phyloP scores from a whole-genome alignment of 2,113 vertebrate species.

The Paracanthobrama guichenoti region DNA sequence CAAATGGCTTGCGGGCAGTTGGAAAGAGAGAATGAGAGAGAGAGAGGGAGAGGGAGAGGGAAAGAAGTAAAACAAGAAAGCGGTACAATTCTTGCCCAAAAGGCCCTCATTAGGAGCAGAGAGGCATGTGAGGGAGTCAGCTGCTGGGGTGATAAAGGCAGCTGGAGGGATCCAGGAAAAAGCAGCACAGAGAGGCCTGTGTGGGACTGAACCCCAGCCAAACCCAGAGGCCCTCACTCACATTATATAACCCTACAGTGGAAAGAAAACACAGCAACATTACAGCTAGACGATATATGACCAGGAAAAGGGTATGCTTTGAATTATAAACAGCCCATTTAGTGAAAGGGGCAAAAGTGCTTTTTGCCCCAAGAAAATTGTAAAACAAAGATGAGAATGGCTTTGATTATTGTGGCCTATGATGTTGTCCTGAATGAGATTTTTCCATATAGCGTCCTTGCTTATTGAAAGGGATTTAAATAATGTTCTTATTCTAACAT shows the following conservation, averaged over 20 bases:
- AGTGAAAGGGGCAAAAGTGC: constrained; percentile 40
- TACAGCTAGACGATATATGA: constrained; percentile 43
- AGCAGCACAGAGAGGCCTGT: constrained; percentile 57
- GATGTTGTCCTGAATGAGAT: constrained; percentile 1
- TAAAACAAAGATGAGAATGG: constrained; percentile 45
- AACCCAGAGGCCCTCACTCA: constrained; percentile 42
- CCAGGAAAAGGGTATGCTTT: constrained; percentile 45
- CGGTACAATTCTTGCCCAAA: constrained; percentile 49
- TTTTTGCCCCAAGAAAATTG: constrained; percentile 33
- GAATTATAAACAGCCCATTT: constrained; percentile 60
- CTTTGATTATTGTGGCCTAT: constrained; percentile 2
- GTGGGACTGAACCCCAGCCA: constrained; percentile 58
- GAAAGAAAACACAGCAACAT: constrained; percentile 53
- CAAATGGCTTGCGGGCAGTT: constrained; percentile 52
- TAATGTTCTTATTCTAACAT: neutral
- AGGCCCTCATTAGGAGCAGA: constrained; percentile 51
- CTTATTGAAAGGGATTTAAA: constrained; percentile 15
- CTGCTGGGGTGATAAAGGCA: constrained; percentile 46
- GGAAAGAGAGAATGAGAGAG: constrained; percentile 29
- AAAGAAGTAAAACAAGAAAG: constrained; percentile 29
- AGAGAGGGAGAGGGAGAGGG: neutral
- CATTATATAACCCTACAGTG: constrained; percentile 60
- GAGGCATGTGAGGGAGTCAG: constrained; percentile 49
- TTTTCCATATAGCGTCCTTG: constrained; percentile 4
- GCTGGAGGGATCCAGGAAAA: constrained; percentile 58